Evolutionary conservation across 2,888 invertebrate genomes (phyloP).

Genomic region (Epiblema foenella): DNA sequence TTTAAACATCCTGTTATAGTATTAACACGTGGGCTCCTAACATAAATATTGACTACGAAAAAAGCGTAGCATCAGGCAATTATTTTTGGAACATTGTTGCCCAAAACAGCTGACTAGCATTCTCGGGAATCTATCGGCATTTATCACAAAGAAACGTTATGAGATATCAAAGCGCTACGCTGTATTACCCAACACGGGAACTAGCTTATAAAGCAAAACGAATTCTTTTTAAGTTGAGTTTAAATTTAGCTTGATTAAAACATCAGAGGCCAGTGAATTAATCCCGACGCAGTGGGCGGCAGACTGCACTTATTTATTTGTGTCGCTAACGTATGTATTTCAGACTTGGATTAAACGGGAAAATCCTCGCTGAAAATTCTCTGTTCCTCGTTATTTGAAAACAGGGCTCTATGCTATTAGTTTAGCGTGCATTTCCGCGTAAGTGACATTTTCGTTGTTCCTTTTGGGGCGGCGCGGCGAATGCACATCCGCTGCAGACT

Average conservation of each 20-base stretch:
- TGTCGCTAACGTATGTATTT: slow-evolving; percentile 69
- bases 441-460: slow-evolving; percentile 54
- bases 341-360: slow-evolving; percentile 69
- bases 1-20: slow-evolving; percentile 79
- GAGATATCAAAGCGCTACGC: slow-evolving; percentile 35
- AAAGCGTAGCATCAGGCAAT: slow-evolving; percentile 67
- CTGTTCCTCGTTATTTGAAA: slow-evolving; percentile 49
- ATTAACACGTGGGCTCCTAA: slow-evolving; percentile 74
- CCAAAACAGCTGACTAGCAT: slow-evolving; percentile 41
- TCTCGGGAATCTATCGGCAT: slow-evolving; percentile 45
- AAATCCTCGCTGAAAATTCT: slow-evolving; percentile 68
- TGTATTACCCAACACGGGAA: slow-evolving; percentile 30
- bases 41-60: slow-evolving; percentile 75
- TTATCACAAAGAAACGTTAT: slow-evolving; percentile 16
- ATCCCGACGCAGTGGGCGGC: slow-evolving; percentile 66
- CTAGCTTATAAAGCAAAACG: slow-evolving; percentile 20
- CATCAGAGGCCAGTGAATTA: slow-evolving; percentile 70
- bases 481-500: slow-evolving; percentile 68
- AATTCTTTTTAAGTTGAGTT: slow-evolving; percentile 36
- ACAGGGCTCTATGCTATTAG: slow-evolving; percentile 50
- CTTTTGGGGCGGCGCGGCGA: slow-evolving; percentile 53
- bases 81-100: slow-evolving; percentile 60
- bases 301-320: slow-evolving; percentile 74
- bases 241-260: slow-evolving; percentile 67
- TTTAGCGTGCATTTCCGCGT: slow-evolving; percentile 53